These are phyloP conservation scores for Drosophila fungiperda DNA, from an alignment of 2,888 invertebrate genomes.

Conservation along the genomic window DNA sequence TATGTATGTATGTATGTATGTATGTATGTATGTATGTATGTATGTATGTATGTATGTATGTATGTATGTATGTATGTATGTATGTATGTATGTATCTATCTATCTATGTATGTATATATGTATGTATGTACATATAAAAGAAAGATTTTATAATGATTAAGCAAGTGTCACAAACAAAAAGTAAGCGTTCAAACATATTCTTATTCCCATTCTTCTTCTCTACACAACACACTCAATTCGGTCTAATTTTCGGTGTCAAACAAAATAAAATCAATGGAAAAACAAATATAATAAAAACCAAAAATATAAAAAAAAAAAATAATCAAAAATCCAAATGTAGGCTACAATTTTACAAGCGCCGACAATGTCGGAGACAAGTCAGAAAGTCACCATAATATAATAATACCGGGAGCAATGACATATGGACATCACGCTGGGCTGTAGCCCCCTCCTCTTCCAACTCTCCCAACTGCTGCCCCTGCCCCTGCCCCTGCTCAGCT, in stretches of 20 bases:
- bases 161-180: slow-evolving; percentile 34
- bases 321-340: slow-evolving; percentile 60
- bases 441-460: not conserved
- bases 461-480: not conserved
- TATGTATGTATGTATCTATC: not conserved
- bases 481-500: not conserved
- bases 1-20: not conserved
- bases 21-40: not conserved
- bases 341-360: slow-evolving; percentile 69
- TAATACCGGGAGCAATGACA: slow-evolving; percentile 67
- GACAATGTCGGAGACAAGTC: slow-evolving; percentile 20
- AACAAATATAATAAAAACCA: slow-evolving; percentile 18
- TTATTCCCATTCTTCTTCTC: not conserved
- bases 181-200: not conserved
- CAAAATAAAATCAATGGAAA: slow-evolving; percentile 51
- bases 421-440: slow-evolving; percentile 55
- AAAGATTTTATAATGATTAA: slow-evolving; percentile 27
- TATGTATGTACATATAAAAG: not conserved
- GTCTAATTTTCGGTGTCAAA: slow-evolving; percentile 64
- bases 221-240: slow-evolving; percentile 19
- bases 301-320: slow-evolving; percentile 41
- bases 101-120: not conserved
- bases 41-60: slow-evolving; percentile 3
- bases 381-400: slow-evolving; percentile 19
- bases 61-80: not conserved